phyloP scores from a whole-genome alignment of 2,888 invertebrate genomes.

The Lagria hirta region DNA sequence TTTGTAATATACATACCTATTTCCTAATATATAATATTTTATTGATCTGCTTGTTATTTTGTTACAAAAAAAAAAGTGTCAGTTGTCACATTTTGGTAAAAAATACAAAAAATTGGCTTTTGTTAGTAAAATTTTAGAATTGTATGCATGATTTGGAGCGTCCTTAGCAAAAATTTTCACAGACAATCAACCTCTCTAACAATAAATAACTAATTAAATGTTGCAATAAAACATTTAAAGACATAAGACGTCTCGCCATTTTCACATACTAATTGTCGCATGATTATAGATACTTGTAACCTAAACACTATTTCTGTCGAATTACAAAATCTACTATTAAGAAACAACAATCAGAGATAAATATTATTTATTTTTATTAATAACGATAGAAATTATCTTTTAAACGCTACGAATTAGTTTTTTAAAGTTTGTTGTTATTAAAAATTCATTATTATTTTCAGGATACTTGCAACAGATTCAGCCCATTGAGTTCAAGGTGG shows the following conservation, averaged over 20 bases:
- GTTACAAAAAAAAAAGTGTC: no score
- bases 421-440: conserved; percentile 1
- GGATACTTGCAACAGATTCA: conserved; percentile 53
- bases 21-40: no score
- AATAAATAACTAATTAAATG: conserved; percentile 23
- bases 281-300: conserved; percentile 36
- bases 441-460: conserved; percentile 46
- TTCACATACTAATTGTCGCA: conserved; percentile 36
- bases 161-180: no score
- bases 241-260: conserved; percentile 34
- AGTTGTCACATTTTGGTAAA: no score
- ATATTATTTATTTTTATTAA: no score
- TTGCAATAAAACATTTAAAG: conserved; percentile 33
- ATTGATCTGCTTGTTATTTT: no score
- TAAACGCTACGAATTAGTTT: no score
- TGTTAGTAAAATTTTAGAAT: no score
- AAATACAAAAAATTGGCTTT: no score
- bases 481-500: conserved; percentile 73
- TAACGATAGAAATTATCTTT: no score
- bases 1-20: no score
- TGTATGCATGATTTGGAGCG: no score
- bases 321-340: conserved; percentile 27
- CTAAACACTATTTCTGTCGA: conserved; percentile 28
- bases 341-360: neutral
- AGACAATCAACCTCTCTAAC: conserved; percentile 22